A percentile compares a stretch with the other conserved stretches of the same genome.
Conservation (phyloP, 2,113 vertebrate species). For the Catharus minimus region DNA sequence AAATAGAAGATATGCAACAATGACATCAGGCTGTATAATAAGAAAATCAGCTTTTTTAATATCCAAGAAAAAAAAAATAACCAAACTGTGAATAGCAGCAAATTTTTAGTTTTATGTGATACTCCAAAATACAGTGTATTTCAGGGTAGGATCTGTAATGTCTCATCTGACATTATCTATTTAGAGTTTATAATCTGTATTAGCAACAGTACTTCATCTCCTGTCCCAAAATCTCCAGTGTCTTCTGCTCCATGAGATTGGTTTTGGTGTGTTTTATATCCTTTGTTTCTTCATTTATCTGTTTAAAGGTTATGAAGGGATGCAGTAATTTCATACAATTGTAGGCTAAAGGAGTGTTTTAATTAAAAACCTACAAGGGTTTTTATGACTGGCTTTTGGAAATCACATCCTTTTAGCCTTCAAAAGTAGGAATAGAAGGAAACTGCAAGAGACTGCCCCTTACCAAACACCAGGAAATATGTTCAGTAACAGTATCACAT, state of each 20-base stretch:
- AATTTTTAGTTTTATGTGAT: neutral
- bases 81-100: neutral
- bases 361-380: neutral
- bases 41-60: neutral
- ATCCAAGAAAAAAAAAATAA: neutral
- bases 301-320: neutral
- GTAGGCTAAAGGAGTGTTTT: neutral
- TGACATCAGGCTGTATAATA: neutral
- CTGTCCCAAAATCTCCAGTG: neutral
- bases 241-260: neutral
- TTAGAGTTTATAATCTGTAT: neutral
- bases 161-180: neutral
- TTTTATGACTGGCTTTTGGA: neutral
- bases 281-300: neutral
- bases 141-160: neutral
- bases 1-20: neutral
- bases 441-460: neutral
- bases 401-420: neutral
- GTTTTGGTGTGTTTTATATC: neutral
- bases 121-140: neutral
- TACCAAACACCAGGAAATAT: neutral
- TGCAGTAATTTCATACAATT: neutral
- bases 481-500: neutral
- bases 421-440: neutral
- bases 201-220: neutral